Evolutionary conservation across 2,797 vertebrate species (phyloP), one percentile per base, ranked within the genome.

Genomic region (Poecile montanus): DNA sequence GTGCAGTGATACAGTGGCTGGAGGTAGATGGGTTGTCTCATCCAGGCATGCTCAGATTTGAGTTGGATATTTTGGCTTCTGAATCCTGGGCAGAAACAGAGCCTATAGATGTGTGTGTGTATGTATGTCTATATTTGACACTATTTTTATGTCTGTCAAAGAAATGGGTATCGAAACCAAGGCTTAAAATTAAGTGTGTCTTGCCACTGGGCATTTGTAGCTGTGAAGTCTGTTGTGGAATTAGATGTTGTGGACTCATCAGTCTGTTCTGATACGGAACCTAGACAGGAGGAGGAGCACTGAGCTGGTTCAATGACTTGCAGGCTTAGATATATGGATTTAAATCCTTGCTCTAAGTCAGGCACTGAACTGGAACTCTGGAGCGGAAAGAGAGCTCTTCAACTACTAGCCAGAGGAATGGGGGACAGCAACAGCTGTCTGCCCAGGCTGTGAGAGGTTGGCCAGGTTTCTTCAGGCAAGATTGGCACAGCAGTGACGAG

Each of bases 381-480:
- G 53, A 50, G 21, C 23, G n/a, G 32, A 71, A 51, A 34, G 67
- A 34, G 67, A 63, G 32, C 26, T 77, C 38, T 81, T 50, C 45
- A 66, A 17, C 22, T 34, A 3, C 44, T 32, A 66, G 25, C 20
- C 51, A 60, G 82, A 51, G 51, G 61, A 70, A 60, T 11, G 45
- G 61, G 79, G 48, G 42, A 47, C 61, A 71, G 42, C 36, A 79
- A 8, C 56, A 38, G 45, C 74, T 81, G 79, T 11, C 47, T 73
- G 48, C 42, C 38, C 38, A 78, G 67, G 30, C 72, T 74, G 23
- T 48, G 23, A 73, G 25, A 38, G 10, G 19, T 18, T 6, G 15
- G 72, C 44, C 66, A 44, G 65, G 70, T 94, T 94, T 88, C 60
- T 51, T 63, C 67, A 62, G 92, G 67, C 54, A 72, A 54, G 88